phyloP scores from a whole-genome alignment of 2,888 invertebrate species.

The Chloromyia formosa region DNA sequence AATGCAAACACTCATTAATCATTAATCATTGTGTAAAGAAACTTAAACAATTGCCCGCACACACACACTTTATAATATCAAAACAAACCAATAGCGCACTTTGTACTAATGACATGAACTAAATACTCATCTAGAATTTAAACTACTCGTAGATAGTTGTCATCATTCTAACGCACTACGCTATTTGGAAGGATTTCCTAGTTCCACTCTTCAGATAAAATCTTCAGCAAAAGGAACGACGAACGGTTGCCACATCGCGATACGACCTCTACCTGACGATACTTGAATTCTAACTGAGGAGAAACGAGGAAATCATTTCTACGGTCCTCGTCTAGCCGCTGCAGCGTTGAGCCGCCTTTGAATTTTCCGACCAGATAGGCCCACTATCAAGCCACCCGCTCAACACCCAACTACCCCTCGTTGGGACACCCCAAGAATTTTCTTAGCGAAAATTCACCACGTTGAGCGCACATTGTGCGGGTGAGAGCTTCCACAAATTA shows the following conservation, averaged over 20 bases:
- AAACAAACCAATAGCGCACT: too few relatives aligned
- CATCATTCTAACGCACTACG: background rate
- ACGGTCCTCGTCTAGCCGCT: constrained; percentile 39
- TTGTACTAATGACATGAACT: too few relatives aligned
- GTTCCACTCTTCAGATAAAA: constrained; percentile 11
- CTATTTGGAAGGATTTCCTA: constrained; percentile 13
- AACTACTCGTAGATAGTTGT: background rate
- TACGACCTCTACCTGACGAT: constrained; percentile 37
- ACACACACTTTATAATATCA: too few relatives aligned
- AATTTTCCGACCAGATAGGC: constrained; percentile 32
- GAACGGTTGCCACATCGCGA: constrained; percentile 35
- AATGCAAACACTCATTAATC: too few relatives aligned
- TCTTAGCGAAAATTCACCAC: constrained; percentile 34
- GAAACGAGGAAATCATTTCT: constrained; percentile 22
- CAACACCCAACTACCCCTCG: background rate
- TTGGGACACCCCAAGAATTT: background rate
- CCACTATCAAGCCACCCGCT: background rate
- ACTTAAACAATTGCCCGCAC: too few relatives aligned
- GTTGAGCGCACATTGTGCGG: constrained; percentile 1
- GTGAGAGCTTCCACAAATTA: background rate
- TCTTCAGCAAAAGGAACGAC: constrained; percentile 17
- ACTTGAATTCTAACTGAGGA: constrained; percentile 36
- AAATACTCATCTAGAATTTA: too few relatives aligned
- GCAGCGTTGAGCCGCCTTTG: constrained; percentile 30
- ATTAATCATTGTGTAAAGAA: too few relatives aligned